Conservation (phyloP, 2,797 vertebrate species). For the Limnodromus scolopaceus region DNA sequence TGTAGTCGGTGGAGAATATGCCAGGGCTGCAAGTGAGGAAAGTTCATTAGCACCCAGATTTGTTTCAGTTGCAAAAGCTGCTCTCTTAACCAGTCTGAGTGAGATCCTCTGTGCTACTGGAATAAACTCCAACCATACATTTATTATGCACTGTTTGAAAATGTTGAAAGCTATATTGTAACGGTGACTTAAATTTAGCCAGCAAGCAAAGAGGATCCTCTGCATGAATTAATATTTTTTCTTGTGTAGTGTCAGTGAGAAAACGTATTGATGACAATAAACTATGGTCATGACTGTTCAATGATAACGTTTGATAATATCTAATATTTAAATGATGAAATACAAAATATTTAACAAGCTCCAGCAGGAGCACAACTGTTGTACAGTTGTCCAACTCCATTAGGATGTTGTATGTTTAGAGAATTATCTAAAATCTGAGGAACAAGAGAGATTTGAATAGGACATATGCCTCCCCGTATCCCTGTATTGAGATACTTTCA, state of each 20-base stretch:
- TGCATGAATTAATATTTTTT: background rate
- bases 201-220: background rate
- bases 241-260: background rate
- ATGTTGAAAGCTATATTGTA: background rate
- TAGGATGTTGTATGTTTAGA: background rate
- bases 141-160: background rate
- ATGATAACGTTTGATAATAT: background rate
- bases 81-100: background rate
- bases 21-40: conserved; percentile 7
- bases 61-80: background rate
- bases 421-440: background rate
- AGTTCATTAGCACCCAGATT: background rate
- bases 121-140: background rate
- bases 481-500: background rate
- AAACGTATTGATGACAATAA: background rate
- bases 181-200: background rate
- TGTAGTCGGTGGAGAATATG: background rate
- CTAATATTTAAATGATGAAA: background rate
- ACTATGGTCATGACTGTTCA: background rate
- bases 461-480: background rate
- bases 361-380: background rate
- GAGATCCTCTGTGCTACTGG: background rate
- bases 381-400: background rate
- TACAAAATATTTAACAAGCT: background rate
- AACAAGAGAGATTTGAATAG: background rate